Percentiles rank a stretch among this genome's conserved stretches.
These are phyloP conservation scores for Subacronicta megacephala DNA, from an alignment of 2,888 invertebrate species.

Conservation along the genomic window DNA sequence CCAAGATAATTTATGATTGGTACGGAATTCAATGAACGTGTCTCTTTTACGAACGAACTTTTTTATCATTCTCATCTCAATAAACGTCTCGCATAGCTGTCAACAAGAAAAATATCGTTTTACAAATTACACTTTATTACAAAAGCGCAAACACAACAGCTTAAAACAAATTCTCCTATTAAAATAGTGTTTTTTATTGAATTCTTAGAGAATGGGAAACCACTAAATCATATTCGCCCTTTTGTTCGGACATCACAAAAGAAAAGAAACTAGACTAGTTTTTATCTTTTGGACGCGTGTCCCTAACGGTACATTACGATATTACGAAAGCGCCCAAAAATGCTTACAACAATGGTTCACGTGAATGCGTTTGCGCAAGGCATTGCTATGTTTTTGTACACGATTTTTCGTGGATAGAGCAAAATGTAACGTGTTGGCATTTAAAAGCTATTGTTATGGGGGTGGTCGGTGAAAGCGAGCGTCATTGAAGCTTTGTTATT, in stretches of 20 bases:
- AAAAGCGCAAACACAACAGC: conserved; percentile 37
- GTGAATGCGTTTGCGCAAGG: conserved; percentile 85
- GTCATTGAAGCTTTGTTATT: conserved; percentile 58
- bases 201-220: conserved; percentile 68
- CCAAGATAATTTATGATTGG: conserved; percentile 27
- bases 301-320: conserved; percentile 80
- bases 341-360: conserved; percentile 75
- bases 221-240: conserved; percentile 83
- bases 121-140: conserved; percentile 33
- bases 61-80: conserved; percentile 40
- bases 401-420: conserved; percentile 78
- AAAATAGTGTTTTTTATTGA: conserved; percentile 39
- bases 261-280: conserved; percentile 79
- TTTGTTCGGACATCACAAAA: conserved; percentile 80
- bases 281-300: conserved; percentile 77
- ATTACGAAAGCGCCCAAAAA: conserved; percentile 77
- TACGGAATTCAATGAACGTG: conserved; percentile 18
- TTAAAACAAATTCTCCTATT: conserved; percentile 40
- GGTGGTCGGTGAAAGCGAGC: conserved; percentile 85
- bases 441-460: conserved; percentile 70
- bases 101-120: conserved; percentile 36
- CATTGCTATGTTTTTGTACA: conserved; percentile 78
- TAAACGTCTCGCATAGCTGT: conserved; percentile 27
- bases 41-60: conserved; percentile 19
- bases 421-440: conserved; percentile 73